A percentile compares a stretch with the other conserved stretches of the same genome.
phyloP scores from a whole-genome alignment of 2,888 invertebrate genomes.

The Macrosiphum euphorbiae region DNA sequence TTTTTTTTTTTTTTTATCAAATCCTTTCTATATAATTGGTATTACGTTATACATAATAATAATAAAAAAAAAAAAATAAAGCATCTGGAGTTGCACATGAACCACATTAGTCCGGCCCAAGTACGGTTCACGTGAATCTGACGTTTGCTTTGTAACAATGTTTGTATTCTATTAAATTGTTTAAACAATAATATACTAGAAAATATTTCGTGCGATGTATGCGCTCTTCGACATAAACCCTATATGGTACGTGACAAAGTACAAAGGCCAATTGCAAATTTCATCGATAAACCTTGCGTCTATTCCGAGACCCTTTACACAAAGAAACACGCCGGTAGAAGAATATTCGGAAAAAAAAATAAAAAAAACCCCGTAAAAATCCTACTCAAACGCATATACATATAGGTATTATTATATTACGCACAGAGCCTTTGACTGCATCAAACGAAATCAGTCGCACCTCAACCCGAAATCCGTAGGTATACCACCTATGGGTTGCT shows the following conservation, averaged over 20 bases:
- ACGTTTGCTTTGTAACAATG: background rate
- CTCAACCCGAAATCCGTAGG: background rate
- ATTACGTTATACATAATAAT: background rate
- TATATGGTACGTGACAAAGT: background rate
- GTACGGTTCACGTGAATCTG: background rate
- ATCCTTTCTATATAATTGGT: background rate
- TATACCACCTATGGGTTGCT: background rate
- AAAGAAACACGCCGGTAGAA: background rate
- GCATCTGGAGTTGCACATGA: background rate
- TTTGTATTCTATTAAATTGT: background rate
- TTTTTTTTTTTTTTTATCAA: background rate
- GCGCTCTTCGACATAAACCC: background rate
- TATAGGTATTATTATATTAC: background rate
- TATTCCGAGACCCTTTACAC: background rate
- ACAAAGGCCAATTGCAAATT: constrained; percentile 32
- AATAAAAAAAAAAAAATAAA: background rate
- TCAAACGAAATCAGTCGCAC: background rate
- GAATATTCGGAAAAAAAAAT: no score
- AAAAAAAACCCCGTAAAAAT: background rate
- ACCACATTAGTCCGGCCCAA: background rate
- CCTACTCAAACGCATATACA: background rate
- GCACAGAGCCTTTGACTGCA: background rate
- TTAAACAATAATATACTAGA: constrained; percentile 6
- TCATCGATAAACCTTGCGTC: background rate
- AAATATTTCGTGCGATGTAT: background rate